Evolutionary conservation across 2,797 vertebrate species (phyloP), one percentile per base, ranked within the genome.

Genomic region (Lagocephalus sceleratus): DNA sequence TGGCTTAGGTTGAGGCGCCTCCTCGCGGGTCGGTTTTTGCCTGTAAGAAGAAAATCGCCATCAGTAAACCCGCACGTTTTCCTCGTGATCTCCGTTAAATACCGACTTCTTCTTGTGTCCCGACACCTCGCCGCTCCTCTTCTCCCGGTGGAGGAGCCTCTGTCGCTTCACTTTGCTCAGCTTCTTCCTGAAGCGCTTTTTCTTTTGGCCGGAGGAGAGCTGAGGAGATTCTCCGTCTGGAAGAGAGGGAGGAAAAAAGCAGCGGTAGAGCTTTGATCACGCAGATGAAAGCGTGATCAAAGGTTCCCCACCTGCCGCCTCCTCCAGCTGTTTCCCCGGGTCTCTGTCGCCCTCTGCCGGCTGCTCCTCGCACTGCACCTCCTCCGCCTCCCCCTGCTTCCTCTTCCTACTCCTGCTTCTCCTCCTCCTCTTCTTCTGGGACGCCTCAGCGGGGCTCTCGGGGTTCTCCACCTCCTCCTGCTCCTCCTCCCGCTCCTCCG

Each of bases 301-400:
- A 25, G 4, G 41, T 6, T n/a, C 17, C 20, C 68, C 7, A 77
- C 71, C 73, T 67, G 45, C 20, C 3, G n/a, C 2, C 0, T 71
- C 65, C 9, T 71, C 65, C 9, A 0, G 38, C 3, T 39, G 47
- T 26, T 47, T 48, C 0, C 51, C 60, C 26, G 51, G 2, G 41
- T 38, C 68, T 42, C 2, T 5, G 15, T 66, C 50, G 47, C 73
- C 78, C 51, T 47, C 80, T 75, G 68, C 63, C 82, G 81, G 60
- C 25, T 0, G 0, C 2, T 72, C 63, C 0, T 75, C 67, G 67
- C 48, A 70, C 65, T 63, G 66, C 62, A 45, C 20, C 47, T 7
- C 66, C 9, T 54, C 46, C n/a, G 6, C 26, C 8, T 25, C 43
- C n/a, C 43, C 29, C 6, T 11, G 16, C 0, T 8, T 15, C 7